A percentile compares a stretch with the other conserved stretches of the same genome.
These are phyloP conservation scores for Onchidella celtica DNA, from an alignment of 2,888 invertebrate genomes.

Conservation along the genomic window DNA sequence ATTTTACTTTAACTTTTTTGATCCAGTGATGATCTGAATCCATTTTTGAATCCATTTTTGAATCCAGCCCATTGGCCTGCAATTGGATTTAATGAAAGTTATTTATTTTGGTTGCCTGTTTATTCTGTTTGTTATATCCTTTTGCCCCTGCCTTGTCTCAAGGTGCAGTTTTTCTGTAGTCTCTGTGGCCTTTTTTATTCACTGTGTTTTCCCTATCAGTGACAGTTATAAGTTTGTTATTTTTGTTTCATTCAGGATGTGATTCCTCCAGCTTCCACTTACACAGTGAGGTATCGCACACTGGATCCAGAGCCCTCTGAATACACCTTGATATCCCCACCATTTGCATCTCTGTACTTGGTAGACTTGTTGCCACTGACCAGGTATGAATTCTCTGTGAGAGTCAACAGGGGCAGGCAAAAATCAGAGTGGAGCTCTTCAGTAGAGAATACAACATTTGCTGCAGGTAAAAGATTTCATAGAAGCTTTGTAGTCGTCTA, in stretches of 20 bases:
- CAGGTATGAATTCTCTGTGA: conserved; percentile 49
- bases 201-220: no score
- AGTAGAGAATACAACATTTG: conserved; percentile 45
- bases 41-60: no score
- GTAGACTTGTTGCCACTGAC: conserved; percentile 45
- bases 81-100: no score
- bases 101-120: no score
- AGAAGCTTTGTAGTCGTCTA: neutral
- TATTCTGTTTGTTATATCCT: no score
- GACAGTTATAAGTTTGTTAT: no score
- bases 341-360: conserved; percentile 44
- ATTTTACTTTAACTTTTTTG: no score
- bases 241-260: conserved; percentile 1
- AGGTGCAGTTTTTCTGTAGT: no score
- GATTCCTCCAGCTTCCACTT: neutral
- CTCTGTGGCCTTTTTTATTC: no score
- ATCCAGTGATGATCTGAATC: no score
- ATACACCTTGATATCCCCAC: neutral
- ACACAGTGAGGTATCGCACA: conserved; percentile 45
- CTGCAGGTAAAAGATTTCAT: conserved; percentile 41
- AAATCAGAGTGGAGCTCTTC: conserved; percentile 46
- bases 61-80: no score
- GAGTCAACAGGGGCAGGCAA: conserved; percentile 6
- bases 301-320: conserved; percentile 1
- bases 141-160: no score